Evolutionary conservation across 2,888 invertebrate species (phyloP).

Genomic region (Cerastoderma edule): DNA sequence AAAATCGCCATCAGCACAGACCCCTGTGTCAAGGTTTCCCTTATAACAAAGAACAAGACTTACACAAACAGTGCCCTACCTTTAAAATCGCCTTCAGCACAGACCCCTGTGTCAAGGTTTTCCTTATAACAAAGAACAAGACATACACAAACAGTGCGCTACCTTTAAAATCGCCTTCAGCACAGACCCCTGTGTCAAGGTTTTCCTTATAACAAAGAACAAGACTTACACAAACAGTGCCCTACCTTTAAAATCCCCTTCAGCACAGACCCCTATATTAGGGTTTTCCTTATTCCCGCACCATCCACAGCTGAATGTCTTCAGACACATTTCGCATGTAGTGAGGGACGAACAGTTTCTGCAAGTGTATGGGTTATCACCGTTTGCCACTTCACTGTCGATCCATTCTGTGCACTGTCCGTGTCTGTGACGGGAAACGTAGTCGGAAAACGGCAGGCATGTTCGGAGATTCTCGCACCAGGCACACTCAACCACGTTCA

Average conservation of each 20-base stretch:
- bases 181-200: too few relatives aligned
- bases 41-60: too few relatives aligned
- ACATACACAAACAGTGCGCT: too few relatives aligned
- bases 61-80: too few relatives aligned
- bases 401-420: slow-evolving; percentile 97
- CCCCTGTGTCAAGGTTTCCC: too few relatives aligned
- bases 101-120: too few relatives aligned
- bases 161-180: too few relatives aligned
- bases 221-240: too few relatives aligned
- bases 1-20: too few relatives aligned
- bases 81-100: too few relatives aligned
- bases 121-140: too few relatives aligned
- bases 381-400: slow-evolving; percentile 85
- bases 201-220: too few relatives aligned
- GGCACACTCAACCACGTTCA: slow-evolving; percentile 94
- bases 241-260: slow-evolving; percentile 81
- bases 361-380: slow-evolving; percentile 57
- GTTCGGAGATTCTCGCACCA: slow-evolving; percentile 97
- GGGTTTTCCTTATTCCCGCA: slow-evolving; percentile 95
- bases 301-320: slow-evolving; percentile 96
- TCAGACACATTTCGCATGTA: slow-evolving; percentile 87
- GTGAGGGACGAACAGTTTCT: slow-evolving; percentile 76
- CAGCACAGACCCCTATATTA: slow-evolving; percentile 88
- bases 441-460: slow-evolving; percentile 97
- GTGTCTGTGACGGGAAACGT: slow-evolving; percentile 96